A percentile compares a stretch with the other conserved stretches of the same genome.
These are phyloP conservation scores for Carollia perspicillata DNA, from an alignment of 2,113 vertebrate genomes.

Conservation along the genomic window DNA sequence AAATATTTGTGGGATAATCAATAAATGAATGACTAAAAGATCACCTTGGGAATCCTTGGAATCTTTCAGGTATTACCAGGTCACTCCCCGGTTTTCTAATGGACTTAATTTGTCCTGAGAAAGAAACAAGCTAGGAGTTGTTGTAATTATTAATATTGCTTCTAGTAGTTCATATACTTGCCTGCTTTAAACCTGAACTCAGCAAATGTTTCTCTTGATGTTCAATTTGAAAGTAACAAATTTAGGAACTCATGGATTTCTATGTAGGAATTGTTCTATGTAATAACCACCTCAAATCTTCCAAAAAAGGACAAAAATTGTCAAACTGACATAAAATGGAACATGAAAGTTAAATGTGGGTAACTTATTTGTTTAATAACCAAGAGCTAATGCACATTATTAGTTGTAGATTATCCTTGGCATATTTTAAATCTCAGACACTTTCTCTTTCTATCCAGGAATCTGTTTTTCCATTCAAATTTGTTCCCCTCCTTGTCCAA, in stretches of 20 bases:
- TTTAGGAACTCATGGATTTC: not conserved
- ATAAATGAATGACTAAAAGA: not conserved
- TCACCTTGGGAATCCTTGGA: not conserved
- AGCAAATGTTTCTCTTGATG: not conserved
- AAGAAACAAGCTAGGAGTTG: not conserved
- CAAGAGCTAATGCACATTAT: not conserved
- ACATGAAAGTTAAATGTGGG: not conserved
- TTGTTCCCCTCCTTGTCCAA: not conserved
- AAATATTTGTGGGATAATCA: not conserved
- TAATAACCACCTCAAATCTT: not conserved
- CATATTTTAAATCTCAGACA: not conserved
- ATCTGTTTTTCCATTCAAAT: not conserved
- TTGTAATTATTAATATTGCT: not conserved
- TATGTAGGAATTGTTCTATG: not conserved
- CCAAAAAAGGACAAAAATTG: constrained; percentile 3
- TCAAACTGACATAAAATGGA: not conserved
- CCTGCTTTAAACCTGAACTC: not conserved
- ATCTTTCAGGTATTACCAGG: not conserved
- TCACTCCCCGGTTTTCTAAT: not conserved
- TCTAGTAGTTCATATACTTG: not conserved
- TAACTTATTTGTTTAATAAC: not conserved
- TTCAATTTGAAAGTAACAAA: constrained; percentile 24
- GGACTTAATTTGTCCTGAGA: not conserved
- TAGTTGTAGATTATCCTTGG: not conserved
- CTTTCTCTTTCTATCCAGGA: not conserved